Evolutionary conservation across 2,797 vertebrate genomes (phyloP), one percentile per base, ranked within the genome.

Genomic region (Huso huso): DNA sequence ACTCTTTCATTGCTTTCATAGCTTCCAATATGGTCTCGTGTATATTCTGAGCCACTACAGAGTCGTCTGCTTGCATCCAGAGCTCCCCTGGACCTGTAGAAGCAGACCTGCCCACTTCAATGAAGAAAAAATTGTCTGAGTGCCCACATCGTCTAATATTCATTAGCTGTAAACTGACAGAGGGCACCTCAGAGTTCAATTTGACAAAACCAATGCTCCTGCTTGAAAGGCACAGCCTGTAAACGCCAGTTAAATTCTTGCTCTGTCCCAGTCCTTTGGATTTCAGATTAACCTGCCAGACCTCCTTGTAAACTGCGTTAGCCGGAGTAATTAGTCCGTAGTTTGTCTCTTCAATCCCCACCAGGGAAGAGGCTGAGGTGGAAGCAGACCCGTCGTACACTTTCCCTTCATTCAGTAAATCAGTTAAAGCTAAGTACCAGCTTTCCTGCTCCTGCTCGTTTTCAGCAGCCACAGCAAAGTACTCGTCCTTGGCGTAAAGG

Each of bases 41-140:
- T 75, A 99, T 98, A 78, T 94, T 97, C 71, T 98, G 96, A n/a
- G 96, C 96, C 78, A 98, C 96, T 70, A 98, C 96, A 0, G 94
- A 93, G 81, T 99, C 96, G 53, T 98, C 96, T 0, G 93, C 94
- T 78, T 99, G 96, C 96, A 99, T 98, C 96, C 96, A 99, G 48
- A 99, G 78, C 86, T 99, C 96, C 1, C 96, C 96, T 1, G 96
- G 95, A 49, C 96, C 96, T 9, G 93, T 99, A 74, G 93, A 88
- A 1, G 96, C 94, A 0, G 95, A 98, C 52, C 96, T 91, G 59
- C 96, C 96, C 64, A 99, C 94, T 82, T 99, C 96, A 13, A 99
- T 96, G 86, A 99, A 99, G 81, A 99, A 99, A 68, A 96, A 99
- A 78, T 93, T 97, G 84, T 99, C 96, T 1, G 96, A 99, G 87